Evolutionary conservation across 1,140 invertebrate genomes (phyloP).

Genomic region (Trissolcus basalis): DNA sequence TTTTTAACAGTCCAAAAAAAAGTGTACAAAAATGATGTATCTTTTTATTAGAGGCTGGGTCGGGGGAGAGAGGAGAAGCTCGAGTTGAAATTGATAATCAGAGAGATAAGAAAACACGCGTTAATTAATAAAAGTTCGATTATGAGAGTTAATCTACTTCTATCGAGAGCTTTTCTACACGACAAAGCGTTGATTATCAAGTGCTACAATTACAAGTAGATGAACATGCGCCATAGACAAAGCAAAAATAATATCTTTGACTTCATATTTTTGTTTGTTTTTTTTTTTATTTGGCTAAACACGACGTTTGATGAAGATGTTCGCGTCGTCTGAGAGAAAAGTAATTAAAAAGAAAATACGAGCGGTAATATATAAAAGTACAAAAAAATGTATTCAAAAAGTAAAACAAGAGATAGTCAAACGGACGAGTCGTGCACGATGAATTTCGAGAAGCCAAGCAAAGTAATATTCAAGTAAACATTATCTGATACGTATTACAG

Average conservation of each 20-base stretch:
- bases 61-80: neutral
- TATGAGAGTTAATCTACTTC: slow-evolving; percentile 47
- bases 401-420: slow-evolving; percentile 32
- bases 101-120: slow-evolving; percentile 18
- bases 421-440: slow-evolving; percentile 73
- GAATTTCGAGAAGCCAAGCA: slow-evolving; percentile 74
- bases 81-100: neutral
- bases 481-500: slow-evolving; percentile 58
- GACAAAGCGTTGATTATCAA: slow-evolving; percentile 53
- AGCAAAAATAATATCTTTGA: slow-evolving; percentile 37
- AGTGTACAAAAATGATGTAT: neutral
- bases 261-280: neutral
- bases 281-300: slow-evolving; percentile 17
- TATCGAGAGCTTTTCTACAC: slow-evolving; percentile 43
- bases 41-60: too few species aligned
- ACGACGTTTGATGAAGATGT: neutral
- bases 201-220: slow-evolving; percentile 39
- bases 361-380: slow-evolving; percentile 31
- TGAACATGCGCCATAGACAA: slow-evolving; percentile 56
- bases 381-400: slow-evolving; percentile 33
- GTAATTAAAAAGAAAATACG: slow-evolving; percentile 29
- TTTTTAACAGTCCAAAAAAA: slow-evolving; percentile 1
- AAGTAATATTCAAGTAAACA: slow-evolving; percentile 67
- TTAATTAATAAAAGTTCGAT: slow-evolving; percentile 29
- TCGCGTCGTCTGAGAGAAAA: slow-evolving; percentile 27